These are phyloP conservation scores for Heterocephalus glaber DNA, from an alignment of 2,113 vertebrate species.

Conservation along the genomic window DNA sequence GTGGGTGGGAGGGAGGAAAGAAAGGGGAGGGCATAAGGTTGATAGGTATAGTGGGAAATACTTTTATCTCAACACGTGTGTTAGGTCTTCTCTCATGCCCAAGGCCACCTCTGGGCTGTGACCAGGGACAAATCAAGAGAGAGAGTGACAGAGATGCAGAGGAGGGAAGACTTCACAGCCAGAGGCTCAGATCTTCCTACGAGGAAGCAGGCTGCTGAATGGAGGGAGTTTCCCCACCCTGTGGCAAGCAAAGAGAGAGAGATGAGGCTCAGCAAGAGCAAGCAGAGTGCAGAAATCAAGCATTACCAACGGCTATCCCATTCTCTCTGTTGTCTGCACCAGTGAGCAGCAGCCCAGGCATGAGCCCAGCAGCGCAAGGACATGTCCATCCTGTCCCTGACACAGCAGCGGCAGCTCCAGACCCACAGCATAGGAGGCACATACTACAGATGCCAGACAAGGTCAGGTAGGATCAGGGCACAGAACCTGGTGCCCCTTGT, in stretches of 20 bases:
- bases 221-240: background rate
- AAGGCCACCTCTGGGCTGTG: background rate
- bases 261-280: background rate
- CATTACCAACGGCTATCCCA: too few relatives aligned
- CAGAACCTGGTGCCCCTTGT: background rate
- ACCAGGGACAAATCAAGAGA: background rate
- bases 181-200: rapidly evolving
- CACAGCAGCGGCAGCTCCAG: background rate
- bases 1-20: too few relatives aligned
- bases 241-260: background rate
- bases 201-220: background rate
- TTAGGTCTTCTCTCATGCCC: background rate
- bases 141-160: background rate
- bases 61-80: background rate
- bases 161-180: rapidly evolving
- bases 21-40: background rate
- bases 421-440: background rate
- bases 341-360: background rate
- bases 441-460: too few relatives aligned
- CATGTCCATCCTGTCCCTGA: rapidly evolving
- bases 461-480: background rate
- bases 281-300: rapidly evolving
- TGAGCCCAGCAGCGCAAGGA: background rate
- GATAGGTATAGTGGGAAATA: background rate
- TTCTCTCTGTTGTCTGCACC: background rate